Evolutionary conservation across 2,797 vertebrate genomes (phyloP).

Genomic region (Hemitrygon akajei): DNA sequence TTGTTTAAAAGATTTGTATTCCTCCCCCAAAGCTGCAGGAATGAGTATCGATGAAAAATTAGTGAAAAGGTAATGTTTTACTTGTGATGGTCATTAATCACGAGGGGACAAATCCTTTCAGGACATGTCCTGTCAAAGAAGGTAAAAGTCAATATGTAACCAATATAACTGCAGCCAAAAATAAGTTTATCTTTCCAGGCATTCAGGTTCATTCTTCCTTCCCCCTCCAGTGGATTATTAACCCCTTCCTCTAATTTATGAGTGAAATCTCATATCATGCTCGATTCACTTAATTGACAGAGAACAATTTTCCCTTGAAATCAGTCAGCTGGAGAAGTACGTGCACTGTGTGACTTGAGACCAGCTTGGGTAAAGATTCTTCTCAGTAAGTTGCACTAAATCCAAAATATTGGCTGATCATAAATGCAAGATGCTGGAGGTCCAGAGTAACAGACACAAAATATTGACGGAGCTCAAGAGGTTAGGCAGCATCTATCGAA

Average conservation of each 20-base stretch:
- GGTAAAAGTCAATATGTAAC: conserved; percentile 24
- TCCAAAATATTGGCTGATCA: too few species aligned
- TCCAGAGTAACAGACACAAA: too few species aligned
- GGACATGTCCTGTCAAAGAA: background rate
- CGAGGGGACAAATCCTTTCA: background rate
- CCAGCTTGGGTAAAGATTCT: background rate
- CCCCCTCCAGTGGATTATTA: background rate
- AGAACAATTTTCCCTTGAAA: background rate
- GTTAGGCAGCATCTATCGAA: too few species aligned
- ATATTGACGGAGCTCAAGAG: too few species aligned
- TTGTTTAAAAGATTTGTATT: background rate
- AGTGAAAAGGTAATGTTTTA: conserved; percentile 12
- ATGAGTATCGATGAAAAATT: background rate
- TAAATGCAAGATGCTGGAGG: too few species aligned
- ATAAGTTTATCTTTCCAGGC: background rate
- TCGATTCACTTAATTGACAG: background rate
- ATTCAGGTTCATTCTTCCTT: background rate
- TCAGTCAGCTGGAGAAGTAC: background rate
- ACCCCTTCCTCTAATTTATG: background rate
- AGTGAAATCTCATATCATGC: too few species aligned
- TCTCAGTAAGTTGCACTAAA: too few species aligned
- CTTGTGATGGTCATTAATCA: conserved; percentile 9
- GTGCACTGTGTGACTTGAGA: background rate
- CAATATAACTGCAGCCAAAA: background rate
- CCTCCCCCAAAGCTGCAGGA: background rate